A percentile compares a stretch with the other conserved stretches of the same genome.
phyloP scores from a whole-genome alignment of 2,888 invertebrate genomes.

The Phalera bucephala region DNA sequence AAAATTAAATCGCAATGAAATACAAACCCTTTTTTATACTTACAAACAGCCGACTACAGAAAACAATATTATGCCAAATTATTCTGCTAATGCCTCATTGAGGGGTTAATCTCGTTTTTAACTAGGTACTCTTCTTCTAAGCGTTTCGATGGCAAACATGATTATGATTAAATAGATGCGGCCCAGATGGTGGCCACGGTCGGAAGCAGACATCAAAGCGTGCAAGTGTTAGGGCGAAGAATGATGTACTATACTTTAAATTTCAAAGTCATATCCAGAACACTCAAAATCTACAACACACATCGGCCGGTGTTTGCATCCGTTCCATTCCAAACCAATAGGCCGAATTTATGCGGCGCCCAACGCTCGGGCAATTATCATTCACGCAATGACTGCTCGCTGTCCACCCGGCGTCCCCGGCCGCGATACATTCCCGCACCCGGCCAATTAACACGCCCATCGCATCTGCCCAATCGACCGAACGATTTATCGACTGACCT shows the following conservation, averaged over 20 bases:
- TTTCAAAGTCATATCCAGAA: slow-evolving; percentile 25
- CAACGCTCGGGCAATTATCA: slow-evolving; percentile 69
- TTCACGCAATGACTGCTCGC: slow-evolving; percentile 67
- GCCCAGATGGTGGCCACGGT: no score
- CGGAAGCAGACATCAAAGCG: no score
- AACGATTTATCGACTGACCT: slow-evolving; percentile 64
- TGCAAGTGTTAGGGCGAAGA: no score
- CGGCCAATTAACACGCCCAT: slow-evolving; percentile 76
- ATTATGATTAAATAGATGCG: no score
- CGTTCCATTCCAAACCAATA: slow-evolving; percentile 67
- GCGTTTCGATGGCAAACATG: no score
- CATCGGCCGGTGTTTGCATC: slow-evolving; percentile 50
- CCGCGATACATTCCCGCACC: slow-evolving; percentile 48
- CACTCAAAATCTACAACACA: slow-evolving; percentile 16
- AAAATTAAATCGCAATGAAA: no score
- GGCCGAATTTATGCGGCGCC: slow-evolving; percentile 59
- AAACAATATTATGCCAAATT: no score
- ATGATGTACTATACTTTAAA: background rate
- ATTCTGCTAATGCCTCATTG: no score
- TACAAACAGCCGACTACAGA: no score
- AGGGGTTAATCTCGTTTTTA: no score
- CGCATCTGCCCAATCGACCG: slow-evolving; percentile 67
- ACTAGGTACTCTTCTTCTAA: no score
- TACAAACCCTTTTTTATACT: no score
- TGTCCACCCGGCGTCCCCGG: slow-evolving; percentile 59